A percentile compares a stretch with the other conserved stretches of the same genome.
Conservation (phyloP, 2,888 invertebrate genomes). For the Clunio marinus region DNA sequence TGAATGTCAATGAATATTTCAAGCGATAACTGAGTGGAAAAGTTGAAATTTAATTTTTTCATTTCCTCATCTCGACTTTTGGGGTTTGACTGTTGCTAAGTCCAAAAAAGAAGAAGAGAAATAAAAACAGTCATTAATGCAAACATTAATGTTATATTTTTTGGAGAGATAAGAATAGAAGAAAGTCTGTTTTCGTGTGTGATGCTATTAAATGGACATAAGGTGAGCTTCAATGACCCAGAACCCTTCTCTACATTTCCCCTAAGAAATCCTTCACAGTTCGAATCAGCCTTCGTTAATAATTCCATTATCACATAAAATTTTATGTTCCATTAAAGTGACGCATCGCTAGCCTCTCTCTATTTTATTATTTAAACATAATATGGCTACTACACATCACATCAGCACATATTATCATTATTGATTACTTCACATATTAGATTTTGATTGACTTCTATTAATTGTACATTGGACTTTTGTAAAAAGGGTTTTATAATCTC, state of each 20-base stretch:
- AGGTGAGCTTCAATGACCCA: background rate
- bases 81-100: background rate
- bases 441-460: conserved; percentile 17
- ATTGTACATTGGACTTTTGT: background rate
- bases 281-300: conserved; percentile 21
- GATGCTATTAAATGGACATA: background rate
- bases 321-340: conserved; percentile 27
- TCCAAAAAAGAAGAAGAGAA: background rate
- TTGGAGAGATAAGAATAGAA: too few relatives aligned
- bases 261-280: background rate
- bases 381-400: background rate
- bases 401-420: conserved; percentile 17
- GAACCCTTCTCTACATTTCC: background rate
- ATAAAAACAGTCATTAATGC: conserved; percentile 4
- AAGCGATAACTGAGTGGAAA: conserved; percentile 3
- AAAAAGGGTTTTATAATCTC: conserved; percentile 9
- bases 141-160: background rate
- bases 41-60: conserved; percentile 6
- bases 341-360: background rate
- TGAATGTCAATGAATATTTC: conserved; percentile 12
- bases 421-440: background rate
- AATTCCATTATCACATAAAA: conserved; percentile 33
- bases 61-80: conserved; percentile 15
- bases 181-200: conserved; percentile 9
- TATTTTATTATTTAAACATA: conserved; percentile 12